Evolutionary conservation across 2,113 vertebrate genomes (phyloP), one percentile per base, ranked within the genome.

Genomic region (Centropus bengalensis): DNA sequence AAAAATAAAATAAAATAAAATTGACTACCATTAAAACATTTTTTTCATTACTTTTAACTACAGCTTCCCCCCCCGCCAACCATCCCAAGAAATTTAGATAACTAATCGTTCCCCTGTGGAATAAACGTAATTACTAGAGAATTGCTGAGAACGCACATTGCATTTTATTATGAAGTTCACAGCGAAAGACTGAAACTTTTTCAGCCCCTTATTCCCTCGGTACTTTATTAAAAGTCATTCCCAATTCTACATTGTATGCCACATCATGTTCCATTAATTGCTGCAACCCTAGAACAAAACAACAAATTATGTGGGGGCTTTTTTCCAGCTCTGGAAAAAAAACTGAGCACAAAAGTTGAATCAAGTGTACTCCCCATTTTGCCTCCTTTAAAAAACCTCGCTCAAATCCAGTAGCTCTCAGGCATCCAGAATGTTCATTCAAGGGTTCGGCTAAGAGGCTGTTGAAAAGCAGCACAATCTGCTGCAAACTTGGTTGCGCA

Each of bases 1-100:
- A 59, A 94, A 94, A 96, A 70, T 52, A 91, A 93, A 84, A 91
- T 45, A 93, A 97, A 97, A 86, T 76, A 93, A 96, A 97, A 95
- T 1, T 11, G 19, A 69, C 55, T 33, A 49, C 45, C 80, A 14
- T 28, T 85, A 84, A 73, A 86, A 45, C 60, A 88, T 82, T 91
- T 91, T 67, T 55, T 85, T 60, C 78, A 33, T 90, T 55, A 76
- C 52, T 28, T 63, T 32, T 58, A 24, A 49, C 80, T 94, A 86
- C 85, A 38, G 86, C 30, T 63, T 92, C 74, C 58, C 77, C 87
- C 30, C 91, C 44, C 82, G 47, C 77, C 87, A 91, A 68, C 78
- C 68, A 96, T 24, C 47, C 84, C 85, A 8, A 62, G 44, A 92
- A 93, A 77, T 78, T 38, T 19, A 85, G 56, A 14, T n/a, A 75